Evolutionary conservation across 2,797 vertebrate species (phyloP).

Genomic region (Hypotaenidia okinawae): DNA sequence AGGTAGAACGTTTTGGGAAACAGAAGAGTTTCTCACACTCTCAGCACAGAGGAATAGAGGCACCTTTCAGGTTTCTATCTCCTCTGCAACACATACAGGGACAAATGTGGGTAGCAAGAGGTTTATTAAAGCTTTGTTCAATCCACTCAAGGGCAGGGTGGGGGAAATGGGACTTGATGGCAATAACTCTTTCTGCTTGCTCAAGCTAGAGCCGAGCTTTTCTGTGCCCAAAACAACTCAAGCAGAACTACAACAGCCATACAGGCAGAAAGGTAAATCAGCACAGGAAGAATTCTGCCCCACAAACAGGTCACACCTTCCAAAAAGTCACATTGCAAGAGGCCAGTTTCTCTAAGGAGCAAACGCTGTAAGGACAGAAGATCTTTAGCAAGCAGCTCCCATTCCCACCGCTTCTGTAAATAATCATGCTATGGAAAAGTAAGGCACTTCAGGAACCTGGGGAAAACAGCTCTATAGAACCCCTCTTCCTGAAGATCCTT

Average conservation of each 20-base stretch:
- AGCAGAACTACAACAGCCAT: not conserved
- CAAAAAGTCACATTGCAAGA: not conserved
- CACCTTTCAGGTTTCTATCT: not conserved
- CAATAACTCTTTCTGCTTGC: not conserved
- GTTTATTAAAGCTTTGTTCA: not conserved
- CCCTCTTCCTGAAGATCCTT: not conserved
- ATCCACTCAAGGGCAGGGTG: not conserved
- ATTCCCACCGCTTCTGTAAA: not conserved
- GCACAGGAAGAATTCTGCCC: not conserved
- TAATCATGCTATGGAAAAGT: fast-evolving
- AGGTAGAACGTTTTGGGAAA: not conserved
- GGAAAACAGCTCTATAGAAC: not conserved
- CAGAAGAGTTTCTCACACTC: not conserved
- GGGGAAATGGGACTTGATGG: not conserved
- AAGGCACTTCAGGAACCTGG: not conserved
- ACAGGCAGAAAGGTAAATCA: not conserved
- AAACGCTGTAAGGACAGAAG: not conserved
- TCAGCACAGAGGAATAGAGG: fast-evolving
- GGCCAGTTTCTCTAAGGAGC: not conserved
- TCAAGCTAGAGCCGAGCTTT: not conserved
- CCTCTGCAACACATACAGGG: not conserved
- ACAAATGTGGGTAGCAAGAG: not conserved
- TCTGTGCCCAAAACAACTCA: not conserved
- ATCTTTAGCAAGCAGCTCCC: not conserved
- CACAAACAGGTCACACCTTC: not conserved